Conservation (phyloP, 1,140 invertebrate genomes). For the Heliconius congener region DNA sequence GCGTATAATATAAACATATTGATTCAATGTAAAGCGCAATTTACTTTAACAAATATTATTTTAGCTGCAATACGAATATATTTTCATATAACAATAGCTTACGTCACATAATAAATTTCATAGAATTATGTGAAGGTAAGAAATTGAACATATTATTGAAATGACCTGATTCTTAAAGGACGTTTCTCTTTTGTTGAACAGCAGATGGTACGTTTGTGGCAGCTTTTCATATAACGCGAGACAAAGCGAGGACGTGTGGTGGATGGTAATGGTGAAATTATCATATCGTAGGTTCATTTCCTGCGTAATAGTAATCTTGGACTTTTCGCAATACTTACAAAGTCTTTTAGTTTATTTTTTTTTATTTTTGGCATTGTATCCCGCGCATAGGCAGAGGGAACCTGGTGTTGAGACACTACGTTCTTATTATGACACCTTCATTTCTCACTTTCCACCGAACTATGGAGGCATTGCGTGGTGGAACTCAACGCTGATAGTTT, state of each 20-base stretch:
- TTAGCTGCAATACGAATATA: not conserved
- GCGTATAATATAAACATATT: not conserved
- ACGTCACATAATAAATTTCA: not conserved
- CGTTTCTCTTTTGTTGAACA: slow-evolving; percentile 31
- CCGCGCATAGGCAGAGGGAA: too few species aligned
- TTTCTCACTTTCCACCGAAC: too few species aligned
- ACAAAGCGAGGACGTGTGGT: not conserved
- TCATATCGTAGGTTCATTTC: not conserved
- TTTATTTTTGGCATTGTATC: too few species aligned
- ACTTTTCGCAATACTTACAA: not conserved
- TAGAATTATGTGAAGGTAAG: slow-evolving; percentile 33
- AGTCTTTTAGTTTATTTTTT: not conserved
- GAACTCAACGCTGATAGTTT: too few species aligned
- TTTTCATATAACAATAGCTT: not conserved
- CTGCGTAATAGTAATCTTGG: not conserved
- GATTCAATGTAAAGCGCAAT: not conserved
- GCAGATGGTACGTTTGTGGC: slow-evolving; percentile 1
- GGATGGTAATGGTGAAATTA: not conserved
- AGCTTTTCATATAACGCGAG: not conserved
- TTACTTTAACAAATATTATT: not conserved
- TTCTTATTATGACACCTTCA: too few species aligned
- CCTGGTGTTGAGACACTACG: too few species aligned
- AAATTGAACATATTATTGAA: slow-evolving; percentile 28
- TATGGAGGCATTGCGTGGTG: too few species aligned
- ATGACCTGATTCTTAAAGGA: slow-evolving; percentile 29